phyloP scores from a whole-genome alignment of 2,888 invertebrate species.

The Monochamus alternatus region DNA sequence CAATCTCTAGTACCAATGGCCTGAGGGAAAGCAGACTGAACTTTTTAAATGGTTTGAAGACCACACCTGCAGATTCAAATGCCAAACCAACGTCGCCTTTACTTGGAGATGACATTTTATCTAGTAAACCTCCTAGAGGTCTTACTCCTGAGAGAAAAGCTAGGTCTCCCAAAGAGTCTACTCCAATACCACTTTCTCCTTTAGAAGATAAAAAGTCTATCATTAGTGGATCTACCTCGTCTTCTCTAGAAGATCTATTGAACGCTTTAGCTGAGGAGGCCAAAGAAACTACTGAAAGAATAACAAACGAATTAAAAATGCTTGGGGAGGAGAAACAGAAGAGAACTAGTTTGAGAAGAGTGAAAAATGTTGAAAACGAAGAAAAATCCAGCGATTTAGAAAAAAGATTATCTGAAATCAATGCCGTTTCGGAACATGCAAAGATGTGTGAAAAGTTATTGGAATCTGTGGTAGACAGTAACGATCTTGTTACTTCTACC shows the following conservation, averaged over 20 bases:
- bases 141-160: conserved; percentile 60
- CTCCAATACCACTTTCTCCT: conserved; percentile 59
- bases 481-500: conserved; percentile 59
- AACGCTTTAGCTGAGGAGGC: conserved; percentile 84
- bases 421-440: conserved; percentile 71
- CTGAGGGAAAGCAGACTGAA: conserved; percentile 66
- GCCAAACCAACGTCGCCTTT: conserved; percentile 50
- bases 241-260: conserved; percentile 79
- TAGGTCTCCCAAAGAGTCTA: conserved; percentile 61
- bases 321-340: conserved; percentile 57
- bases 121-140: conserved; percentile 63
- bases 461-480: conserved; percentile 68
- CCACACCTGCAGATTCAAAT: conserved; percentile 45
- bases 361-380: conserved; percentile 71
- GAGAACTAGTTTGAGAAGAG: conserved; percentile 35
- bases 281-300: conserved; percentile 80
- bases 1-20: conserved; percentile 59
- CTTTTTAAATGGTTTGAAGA: conserved; percentile 65
- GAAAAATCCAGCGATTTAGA: conserved; percentile 59
- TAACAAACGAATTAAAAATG: conserved; percentile 75
- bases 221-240: conserved; percentile 49
- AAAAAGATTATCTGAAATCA: conserved; percentile 65
- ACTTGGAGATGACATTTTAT: conserved; percentile 55
- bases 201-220: conserved; percentile 52
- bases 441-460: conserved; percentile 72